Evolutionary conservation across 2,797 vertebrate genomes (phyloP), one percentile per base, ranked within the genome.

Genomic region (Eulemur albifrons): DNA sequence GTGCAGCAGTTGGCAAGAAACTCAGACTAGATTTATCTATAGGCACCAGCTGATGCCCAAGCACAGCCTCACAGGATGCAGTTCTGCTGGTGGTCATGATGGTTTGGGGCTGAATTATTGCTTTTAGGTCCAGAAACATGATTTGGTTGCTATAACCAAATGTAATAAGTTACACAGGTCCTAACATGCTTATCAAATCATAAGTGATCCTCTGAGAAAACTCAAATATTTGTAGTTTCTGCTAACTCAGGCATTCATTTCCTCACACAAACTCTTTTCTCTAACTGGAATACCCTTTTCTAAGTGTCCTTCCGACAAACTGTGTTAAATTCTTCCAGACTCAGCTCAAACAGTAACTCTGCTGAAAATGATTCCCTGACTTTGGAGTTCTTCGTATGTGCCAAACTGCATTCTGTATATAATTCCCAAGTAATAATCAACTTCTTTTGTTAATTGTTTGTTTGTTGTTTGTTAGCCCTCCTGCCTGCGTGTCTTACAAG

Each of bases 181-280:
- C 27, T 59, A 95, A 69, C 35, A 82, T 17, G 40, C 43, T 96
- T 95, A 92, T 91, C 52, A 91, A 93, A 97, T 96, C 43, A 32
- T 40, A 91, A 96, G 48, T 52, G 69, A 91, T 48, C 20, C 40
- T 96, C 43, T 14, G n/a, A 59, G 23, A 77, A 93, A 96, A 90
- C 25, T 81, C 30, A 88, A 83, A 88, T 69, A 92, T 88, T 93
- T 81, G 50, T 63, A 85, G 69, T 91, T 96, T 95, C 57, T 96
- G 80, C 93, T 92, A 88, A 90, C 59, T 81, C 59, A 69, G 35
- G 48, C 38, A 59, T 73, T 75, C 52, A 67, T 77, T 83, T 23
- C 50, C 88, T 63, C n/a, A 80, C 11, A 84, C 27, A 73, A 93
- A 88, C 9, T 73, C 11, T 93, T 90, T 87, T 88, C 69, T 91